phyloP scores from a whole-genome alignment of 2,797 vertebrate genomes.

The Lerista edwardsae region DNA sequence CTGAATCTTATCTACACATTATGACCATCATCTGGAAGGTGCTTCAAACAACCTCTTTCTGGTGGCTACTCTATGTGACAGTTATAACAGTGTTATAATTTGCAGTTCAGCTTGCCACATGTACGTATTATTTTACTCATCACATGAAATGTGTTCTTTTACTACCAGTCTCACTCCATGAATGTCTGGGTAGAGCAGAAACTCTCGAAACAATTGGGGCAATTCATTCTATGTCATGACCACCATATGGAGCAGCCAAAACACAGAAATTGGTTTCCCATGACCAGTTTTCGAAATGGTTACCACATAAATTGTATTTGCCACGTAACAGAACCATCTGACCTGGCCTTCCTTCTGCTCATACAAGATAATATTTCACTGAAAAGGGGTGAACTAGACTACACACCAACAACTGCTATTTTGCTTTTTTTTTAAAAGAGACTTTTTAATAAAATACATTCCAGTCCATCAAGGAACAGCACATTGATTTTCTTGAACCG shows the following conservation, averaged over 20 bases:
- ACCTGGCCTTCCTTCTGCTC: fast-evolving
- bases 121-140: background rate
- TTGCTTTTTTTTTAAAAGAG: constrained; percentile 41
- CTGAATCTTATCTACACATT: background rate
- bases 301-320: background rate
- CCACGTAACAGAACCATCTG: background rate
- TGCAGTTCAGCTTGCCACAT: background rate
- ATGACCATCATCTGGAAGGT: background rate
- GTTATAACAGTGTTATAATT: background rate
- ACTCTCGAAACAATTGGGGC: background rate
- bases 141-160: background rate
- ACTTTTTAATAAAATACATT: constrained; percentile 38
- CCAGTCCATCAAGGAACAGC: constrained; percentile 18
- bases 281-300: background rate
- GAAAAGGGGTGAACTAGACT: background rate
- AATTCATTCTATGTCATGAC: background rate
- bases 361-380: fast-evolving
- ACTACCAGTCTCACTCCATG: background rate
- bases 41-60: background rate
- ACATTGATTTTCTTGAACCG: constrained; percentile 63
- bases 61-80: background rate
- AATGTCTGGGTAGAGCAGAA: background rate
- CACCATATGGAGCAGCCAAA: background rate
- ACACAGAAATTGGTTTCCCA: background rate
- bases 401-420: fast-evolving